Evolutionary conservation across 2,888 invertebrate genomes (phyloP).

Genomic region (Ornithoptera alexandrae): DNA sequence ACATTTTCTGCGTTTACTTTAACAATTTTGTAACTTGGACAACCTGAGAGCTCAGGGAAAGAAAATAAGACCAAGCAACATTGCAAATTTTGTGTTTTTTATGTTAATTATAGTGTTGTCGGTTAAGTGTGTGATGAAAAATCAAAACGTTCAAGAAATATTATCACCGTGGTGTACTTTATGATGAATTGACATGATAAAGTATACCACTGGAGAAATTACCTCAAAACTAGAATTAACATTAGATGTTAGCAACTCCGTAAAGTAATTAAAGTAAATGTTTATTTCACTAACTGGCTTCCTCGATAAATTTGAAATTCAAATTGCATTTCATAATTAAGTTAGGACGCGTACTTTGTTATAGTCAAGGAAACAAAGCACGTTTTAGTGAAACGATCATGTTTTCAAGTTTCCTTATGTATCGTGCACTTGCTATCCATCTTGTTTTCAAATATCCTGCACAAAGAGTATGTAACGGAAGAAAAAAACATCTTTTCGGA

Average conservation of each 20-base stretch:
- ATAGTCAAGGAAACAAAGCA: constrained; percentile 9
- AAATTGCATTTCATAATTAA: constrained; percentile 39
- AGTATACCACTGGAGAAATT: constrained; percentile 1
- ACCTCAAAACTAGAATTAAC: constrained; percentile 32
- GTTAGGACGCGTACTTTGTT: constrained; percentile 33
- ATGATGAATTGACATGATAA: neutral
- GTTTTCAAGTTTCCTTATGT: neutral
- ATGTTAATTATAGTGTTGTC: too few species aligned
- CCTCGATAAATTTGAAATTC: constrained; percentile 41
- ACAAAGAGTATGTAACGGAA: neutral
- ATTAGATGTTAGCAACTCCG: constrained; percentile 37
- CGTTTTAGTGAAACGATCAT: neutral
- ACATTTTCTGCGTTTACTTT: too few species aligned
- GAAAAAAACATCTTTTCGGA: neutral
- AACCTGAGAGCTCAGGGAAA: too few species aligned
- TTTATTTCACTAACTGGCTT: constrained; percentile 41
- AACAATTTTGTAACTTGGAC: too few species aligned
- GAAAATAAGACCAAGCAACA: too few species aligned
- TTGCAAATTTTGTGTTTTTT: too few species aligned
- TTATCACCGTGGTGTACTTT: too few species aligned
- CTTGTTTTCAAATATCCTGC: neutral
- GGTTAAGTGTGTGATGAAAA: too few species aligned
- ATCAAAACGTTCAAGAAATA: too few species aligned
- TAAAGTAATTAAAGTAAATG: constrained; percentile 42
- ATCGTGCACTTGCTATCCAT: neutral